phyloP scores from a whole-genome alignment of 2,797 vertebrate genomes.

The Prionace glauca region DNA sequence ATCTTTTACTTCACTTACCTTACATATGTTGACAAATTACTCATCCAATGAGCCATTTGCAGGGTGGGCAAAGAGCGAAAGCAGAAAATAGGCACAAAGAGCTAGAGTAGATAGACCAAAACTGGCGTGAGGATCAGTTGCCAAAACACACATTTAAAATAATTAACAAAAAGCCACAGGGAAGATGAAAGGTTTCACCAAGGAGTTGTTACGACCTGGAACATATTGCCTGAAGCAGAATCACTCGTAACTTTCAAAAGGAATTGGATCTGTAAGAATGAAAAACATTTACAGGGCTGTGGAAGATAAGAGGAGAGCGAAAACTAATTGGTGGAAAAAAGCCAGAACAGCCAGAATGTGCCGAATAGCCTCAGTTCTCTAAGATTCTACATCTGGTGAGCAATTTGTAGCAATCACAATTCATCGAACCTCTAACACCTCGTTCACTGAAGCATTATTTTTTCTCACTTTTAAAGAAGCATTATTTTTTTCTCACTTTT shows the following conservation, averaged over 20 bases:
- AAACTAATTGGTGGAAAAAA: background rate
- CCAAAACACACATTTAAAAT: background rate
- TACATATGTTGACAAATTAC: background rate
- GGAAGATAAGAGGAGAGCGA: background rate
- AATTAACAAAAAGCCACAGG: background rate
- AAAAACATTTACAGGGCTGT: background rate
- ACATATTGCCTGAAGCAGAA: background rate
- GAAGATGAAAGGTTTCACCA: background rate
- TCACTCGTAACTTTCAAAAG: background rate
- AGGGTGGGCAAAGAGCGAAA: background rate
- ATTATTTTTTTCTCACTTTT: background rate
- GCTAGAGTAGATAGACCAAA: background rate
- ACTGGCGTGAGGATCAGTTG: background rate
- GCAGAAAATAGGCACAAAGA: background rate
- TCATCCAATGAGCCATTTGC: background rate
- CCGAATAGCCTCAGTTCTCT: background rate
- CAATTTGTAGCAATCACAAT: background rate
- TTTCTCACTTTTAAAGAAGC: background rate
- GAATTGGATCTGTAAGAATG: background rate
- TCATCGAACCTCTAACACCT: background rate
- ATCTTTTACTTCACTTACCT: background rate
- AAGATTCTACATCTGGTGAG: background rate
- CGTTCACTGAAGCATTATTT: background rate
- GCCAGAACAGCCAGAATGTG: background rate
- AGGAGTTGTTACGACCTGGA: background rate